Percentiles rank a stretch among this genome's conserved stretches.
phyloP scores from a whole-genome alignment of 2,113 vertebrate genomes.

The Rhynchomys soricoides region DNA sequence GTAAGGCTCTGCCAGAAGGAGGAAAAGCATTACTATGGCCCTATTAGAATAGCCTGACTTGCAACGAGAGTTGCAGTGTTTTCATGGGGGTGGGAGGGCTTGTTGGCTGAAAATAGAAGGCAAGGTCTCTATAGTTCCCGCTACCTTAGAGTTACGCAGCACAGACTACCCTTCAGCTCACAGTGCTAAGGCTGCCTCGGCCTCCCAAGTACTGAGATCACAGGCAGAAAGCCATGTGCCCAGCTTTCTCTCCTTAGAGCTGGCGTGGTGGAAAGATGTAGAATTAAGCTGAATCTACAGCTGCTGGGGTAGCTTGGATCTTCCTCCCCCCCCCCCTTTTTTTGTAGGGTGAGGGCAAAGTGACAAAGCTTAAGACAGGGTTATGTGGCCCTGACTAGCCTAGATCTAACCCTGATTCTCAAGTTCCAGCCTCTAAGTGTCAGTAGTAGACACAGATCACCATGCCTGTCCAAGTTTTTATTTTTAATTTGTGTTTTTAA shows the following conservation, averaged over 20 bases:
- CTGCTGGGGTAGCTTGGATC: background rate
- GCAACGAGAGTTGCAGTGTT: background rate
- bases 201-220: background rate
- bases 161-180: background rate
- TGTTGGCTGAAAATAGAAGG: background rate
- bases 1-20: conserved; percentile 91
- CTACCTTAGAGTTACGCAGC: background rate
- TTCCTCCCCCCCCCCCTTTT: too few species aligned
- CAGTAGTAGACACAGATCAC: background rate
- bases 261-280: background rate
- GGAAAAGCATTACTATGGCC: background rate
- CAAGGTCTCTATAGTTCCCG: background rate
- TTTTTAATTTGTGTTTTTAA: background rate
- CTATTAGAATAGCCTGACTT: background rate
- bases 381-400: background rate
- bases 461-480: background rate
- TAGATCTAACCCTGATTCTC: background rate
- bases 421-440: background rate
- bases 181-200: background rate
- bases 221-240: background rate
- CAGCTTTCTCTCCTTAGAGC: background rate
- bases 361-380: background rate
- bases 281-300: background rate
- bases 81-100: background rate
- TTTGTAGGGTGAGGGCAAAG: background rate